These are phyloP conservation scores for Drosophila guanche DNA, from an alignment of 1,140 invertebrate species.

Conservation along the genomic window DNA sequence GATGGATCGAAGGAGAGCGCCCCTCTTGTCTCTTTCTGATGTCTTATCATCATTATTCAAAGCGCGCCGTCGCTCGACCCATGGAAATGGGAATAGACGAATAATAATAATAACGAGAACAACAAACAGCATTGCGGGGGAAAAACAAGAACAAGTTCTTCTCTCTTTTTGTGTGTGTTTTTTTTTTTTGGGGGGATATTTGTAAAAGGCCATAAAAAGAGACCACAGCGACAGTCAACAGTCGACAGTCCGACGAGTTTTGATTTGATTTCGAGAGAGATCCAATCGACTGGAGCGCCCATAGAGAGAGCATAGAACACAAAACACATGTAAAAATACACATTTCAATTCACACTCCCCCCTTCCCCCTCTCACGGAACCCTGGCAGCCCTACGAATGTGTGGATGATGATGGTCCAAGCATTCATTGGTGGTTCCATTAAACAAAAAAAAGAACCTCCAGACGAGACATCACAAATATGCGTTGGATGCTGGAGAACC, in stretches of 20 bases:
- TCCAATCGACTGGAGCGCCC: conserved; percentile 50
- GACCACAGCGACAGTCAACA: conserved; percentile 29
- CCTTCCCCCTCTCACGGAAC: not conserved
- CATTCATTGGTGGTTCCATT: conserved; percentile 30
- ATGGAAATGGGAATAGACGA: conserved; percentile 63
- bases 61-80: conserved; percentile 44
- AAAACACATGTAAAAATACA: conserved; percentile 71
- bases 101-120: conserved; percentile 79
- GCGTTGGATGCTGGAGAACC: conserved; percentile 40
- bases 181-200: conserved; percentile 27
- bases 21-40: conserved; percentile 5
- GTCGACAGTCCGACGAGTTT: conserved; percentile 55
- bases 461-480: conserved; percentile 47
- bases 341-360: conserved; percentile 75
- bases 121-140: conserved; percentile 65
- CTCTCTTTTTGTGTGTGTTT: not conserved
- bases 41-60: conserved; percentile 81
- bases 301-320: conserved; percentile 36
- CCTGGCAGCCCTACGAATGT: not conserved
- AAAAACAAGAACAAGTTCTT: conserved; percentile 72
- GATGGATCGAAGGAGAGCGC: conserved; percentile 34
- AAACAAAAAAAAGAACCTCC: conserved; percentile 25
- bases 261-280: conserved; percentile 69
- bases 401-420: no score
- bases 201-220: conserved; percentile 76